Conservation (phyloP, 1,140 invertebrate genomes). For the Euwallacea similis region DNA sequence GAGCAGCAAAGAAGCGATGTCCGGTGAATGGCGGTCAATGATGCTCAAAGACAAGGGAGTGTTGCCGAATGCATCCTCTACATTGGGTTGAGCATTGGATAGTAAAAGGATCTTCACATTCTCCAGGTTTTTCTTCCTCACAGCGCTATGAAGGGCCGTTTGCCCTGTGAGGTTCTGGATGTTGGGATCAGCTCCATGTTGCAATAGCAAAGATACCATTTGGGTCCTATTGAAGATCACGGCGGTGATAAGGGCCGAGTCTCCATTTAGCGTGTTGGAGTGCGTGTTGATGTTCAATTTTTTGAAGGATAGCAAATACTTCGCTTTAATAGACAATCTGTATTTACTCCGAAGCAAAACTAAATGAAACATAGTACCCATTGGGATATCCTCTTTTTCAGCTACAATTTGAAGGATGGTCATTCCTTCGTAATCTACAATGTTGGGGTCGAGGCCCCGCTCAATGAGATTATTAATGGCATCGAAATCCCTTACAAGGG, state of each 20-base stretch:
- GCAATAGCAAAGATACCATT: slow-evolving; percentile 12
- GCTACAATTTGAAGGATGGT: slow-evolving; percentile 17
- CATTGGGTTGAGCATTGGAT: slow-evolving; percentile 13
- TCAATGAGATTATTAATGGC: neutral
- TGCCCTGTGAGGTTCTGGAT: neutral
- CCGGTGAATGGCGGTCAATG: slow-evolving; percentile 8
- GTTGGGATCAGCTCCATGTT: slow-evolving; percentile 20
- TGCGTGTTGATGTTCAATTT: slow-evolving; percentile 6
- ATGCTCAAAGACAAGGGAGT: slow-evolving; percentile 21
- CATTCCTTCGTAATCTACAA: neutral
- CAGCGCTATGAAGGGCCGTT: slow-evolving; percentile 10
- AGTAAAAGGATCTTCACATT: slow-evolving; percentile 11
- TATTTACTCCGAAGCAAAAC: neutral
- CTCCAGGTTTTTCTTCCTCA: neutral
- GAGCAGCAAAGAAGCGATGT: slow-evolving; percentile 9
- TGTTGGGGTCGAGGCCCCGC: slow-evolving; percentile 10
- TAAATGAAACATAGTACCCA: neutral
- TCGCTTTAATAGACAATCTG: neutral
- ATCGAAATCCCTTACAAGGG: neutral
- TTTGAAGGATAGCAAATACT: neutral
- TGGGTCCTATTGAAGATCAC: neutral
- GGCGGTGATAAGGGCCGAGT: slow-evolving; percentile 14
- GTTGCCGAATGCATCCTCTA: slow-evolving; percentile 20
- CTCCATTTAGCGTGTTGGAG: neutral
- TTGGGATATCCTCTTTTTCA: slow-evolving; percentile 11